Conservation (phyloP, 2,113 vertebrate species). For the Periophthalmodon schlosseri region DNA sequence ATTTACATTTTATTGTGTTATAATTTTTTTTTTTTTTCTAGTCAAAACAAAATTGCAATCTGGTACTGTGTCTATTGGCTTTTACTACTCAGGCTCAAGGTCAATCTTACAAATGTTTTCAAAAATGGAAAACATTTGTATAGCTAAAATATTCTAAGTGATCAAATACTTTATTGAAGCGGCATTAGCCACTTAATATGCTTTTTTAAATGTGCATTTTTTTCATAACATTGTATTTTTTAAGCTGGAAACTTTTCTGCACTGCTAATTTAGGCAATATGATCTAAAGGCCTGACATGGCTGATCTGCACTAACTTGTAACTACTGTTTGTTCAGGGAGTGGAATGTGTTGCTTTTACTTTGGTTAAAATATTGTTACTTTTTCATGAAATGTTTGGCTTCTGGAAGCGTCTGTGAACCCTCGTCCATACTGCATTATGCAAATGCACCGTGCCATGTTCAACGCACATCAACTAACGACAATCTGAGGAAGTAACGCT, state of each 20-base stretch:
- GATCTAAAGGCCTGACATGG: constrained; percentile 71
- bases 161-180: constrained; percentile 53
- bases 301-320: constrained; percentile 79
- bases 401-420: constrained; percentile 47
- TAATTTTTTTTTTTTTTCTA: not conserved
- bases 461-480: constrained; percentile 56
- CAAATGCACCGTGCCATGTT: constrained; percentile 23
- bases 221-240: constrained; percentile 58
- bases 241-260: constrained; percentile 54
- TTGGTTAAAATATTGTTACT: constrained; percentile 51
- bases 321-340: constrained; percentile 69
- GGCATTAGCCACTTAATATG: constrained; percentile 58
- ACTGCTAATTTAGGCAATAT: constrained; percentile 66
- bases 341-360: constrained; percentile 53
- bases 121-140: not conserved
- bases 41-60: not conserved
- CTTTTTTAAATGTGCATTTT: constrained; percentile 25
- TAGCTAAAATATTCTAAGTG: constrained; percentile 27
- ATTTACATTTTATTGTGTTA: not conserved
- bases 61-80: constrained; percentile 7
- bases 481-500: constrained; percentile 38
- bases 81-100: constrained; percentile 31
- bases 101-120: not conserved
- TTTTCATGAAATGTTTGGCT: constrained; percentile 62
- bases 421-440: constrained; percentile 35